Conservation (phyloP, 1,140 invertebrate species). For the Calycopis cecrops region DNA sequence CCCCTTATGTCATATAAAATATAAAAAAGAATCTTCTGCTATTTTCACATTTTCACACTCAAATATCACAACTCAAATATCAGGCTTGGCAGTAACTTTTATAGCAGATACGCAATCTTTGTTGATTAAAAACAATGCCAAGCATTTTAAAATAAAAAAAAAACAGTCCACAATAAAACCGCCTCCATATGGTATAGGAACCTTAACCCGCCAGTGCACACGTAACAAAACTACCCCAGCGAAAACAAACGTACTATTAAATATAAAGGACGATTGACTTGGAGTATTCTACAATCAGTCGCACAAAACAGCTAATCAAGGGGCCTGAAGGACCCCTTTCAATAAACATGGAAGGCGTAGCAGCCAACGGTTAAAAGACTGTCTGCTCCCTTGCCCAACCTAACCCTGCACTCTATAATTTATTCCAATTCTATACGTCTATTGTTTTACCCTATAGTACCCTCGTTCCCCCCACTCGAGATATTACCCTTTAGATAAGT, state of each 20-base stretch:
- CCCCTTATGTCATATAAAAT: too few species aligned
- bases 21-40: too few species aligned
- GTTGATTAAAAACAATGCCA: too few species aligned
- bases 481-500: conserved; percentile 58
- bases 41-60: too few species aligned
- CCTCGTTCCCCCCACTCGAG: conserved; percentile 47
- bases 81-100: too few species aligned
- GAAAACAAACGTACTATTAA: conserved; percentile 5
- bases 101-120: too few species aligned
- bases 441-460: conserved; percentile 53
- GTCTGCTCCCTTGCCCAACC: conserved; percentile 42
- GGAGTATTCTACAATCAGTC: conserved; percentile 8
- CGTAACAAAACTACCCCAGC: neutral
- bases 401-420: conserved; percentile 56
- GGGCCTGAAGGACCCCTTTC: conserved; percentile 23
- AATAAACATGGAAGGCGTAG: conserved; percentile 29
- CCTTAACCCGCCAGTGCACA: too few species aligned
- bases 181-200: too few species aligned
- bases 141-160: too few species aligned
- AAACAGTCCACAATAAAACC: too few species aligned
- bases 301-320: conserved; percentile 13
- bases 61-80: too few species aligned
- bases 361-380: conserved; percentile 50
- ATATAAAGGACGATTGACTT: conserved; percentile 12
- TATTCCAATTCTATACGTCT: conserved; percentile 52